phyloP scores from a whole-genome alignment of 1,140 invertebrate species.

The Adoxophyes honmai region DNA sequence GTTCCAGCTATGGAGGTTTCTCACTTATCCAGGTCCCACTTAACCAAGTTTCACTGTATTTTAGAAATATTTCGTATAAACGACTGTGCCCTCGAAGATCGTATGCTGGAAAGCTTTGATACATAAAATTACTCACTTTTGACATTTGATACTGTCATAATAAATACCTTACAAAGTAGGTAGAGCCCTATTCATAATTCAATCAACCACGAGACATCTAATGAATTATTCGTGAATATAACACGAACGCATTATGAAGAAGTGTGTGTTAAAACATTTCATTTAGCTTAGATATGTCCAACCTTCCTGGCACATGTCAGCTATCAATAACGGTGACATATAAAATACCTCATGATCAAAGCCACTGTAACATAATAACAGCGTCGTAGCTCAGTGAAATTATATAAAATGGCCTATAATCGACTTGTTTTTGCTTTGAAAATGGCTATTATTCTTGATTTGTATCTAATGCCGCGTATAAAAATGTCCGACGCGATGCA shows the following conservation, averaged over 20 bases:
- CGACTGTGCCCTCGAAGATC: no score
- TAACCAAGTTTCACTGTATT: no score
- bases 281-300: conserved; percentile 31
- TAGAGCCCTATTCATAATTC: not conserved
- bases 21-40: no score
- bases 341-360: conserved; percentile 63
- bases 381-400: conserved; percentile 64
- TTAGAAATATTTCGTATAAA: no score
- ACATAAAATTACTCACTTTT: no score
- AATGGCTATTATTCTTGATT: conserved; percentile 62
- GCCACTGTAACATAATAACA: conserved; percentile 47
- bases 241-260: conserved; percentile 33
- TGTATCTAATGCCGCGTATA: conserved; percentile 62
- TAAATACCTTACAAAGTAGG: not conserved
- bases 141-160: no score
- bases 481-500: conserved; percentile 50
- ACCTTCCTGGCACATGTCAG: conserved; percentile 47
- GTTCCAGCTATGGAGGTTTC: no score
- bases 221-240: conserved; percentile 38
- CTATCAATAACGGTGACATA: conserved; percentile 49
- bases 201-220: not conserved
- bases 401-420: conserved; percentile 68
- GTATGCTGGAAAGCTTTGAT: no score
- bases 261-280: conserved; percentile 54
- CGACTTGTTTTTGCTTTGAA: conserved; percentile 67